Evolutionary conservation across 2,888 invertebrate species (phyloP), one percentile per base, ranked within the genome.

Genomic region (Dromius quadrimaculatus): DNA sequence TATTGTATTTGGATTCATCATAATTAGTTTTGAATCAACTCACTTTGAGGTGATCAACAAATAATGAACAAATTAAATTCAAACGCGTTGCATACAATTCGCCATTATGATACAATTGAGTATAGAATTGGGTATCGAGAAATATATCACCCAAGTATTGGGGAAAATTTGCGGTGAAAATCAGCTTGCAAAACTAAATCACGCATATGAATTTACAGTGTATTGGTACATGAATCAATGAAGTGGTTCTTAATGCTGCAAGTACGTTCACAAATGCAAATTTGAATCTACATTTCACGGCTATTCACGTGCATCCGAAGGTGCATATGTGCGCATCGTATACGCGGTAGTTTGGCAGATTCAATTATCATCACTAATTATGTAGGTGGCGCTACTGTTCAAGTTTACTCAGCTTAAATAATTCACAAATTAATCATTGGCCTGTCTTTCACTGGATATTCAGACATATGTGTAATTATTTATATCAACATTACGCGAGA

Each of bases 361-460:
- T 59, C 59, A 43, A 68, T 68, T 68, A 68, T 68, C 43, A 59
- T 59, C 68, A 45, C 43, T 43, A 68, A 68, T 68, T 68, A 50
- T 68, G 43, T 20, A 68, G 43, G 32, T 41, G 45, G 43, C 57
- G 54, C 41, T 38, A 36, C 54, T 59, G 43, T 57, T 68, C 36
- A 59, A 68, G 59, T 68, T 68, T 41, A 34, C 45, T 45, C 68
- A 59, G 68, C 59, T 45, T 68, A 20, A 59, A 54, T 68, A 41
- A 68, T 68, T 68, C 41, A 59, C 20, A 23, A 34, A 59, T 59
- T 59, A n/a, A 66, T 54, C 57, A 57, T 57, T 22, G 32, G 17
- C 11, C 23, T 59, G 59, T 45, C 43, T 68, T 57, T 59, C 19
- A 4, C n/a, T 23, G 45, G 32, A 63, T 43, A 63, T 63, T 45